Evolutionary conservation across 2,113 vertebrate genomes (phyloP), one percentile per base, ranked within the genome.

Genomic region (Riparia riparia): DNA sequence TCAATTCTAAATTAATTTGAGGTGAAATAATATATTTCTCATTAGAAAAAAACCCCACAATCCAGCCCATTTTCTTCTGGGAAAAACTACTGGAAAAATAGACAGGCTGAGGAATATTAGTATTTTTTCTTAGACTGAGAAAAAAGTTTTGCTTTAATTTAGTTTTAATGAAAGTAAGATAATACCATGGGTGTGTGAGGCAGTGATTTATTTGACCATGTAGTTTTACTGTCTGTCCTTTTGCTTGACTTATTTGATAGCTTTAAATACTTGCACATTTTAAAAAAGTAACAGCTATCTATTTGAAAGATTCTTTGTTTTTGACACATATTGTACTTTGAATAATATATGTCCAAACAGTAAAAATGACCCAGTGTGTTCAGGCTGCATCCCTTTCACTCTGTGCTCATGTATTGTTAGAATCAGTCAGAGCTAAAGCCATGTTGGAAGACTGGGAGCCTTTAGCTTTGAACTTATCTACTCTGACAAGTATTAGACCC

Each of bases 1-100:
- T 97, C 95, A 95, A 66, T 82, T 90, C 73, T 96, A 94, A 95
- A 95, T 93, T 95, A 94, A 96, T 94, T 91, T 88, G 58, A 82
- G 64, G 39, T 94, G 90, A 93, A 94, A 88, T 57, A 85, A 87
- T 87, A 7, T 31, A 73, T 57, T 95, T 89, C 45, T 76, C 65
- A 76, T 87, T 76, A 65, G 41, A 28, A 86, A 83, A 77, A 42
- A 34, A 2, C 1, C 5, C 20, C 47, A 66, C 47, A 66, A 24
- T 2, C 29, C 5, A 14, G 8, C 17, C 7, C 4, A 42, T 68
- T 94, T 89, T 87, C 69, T 87, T 92, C 49, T 92, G 81, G 56
- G 81, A 57, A 56, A 94, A 90, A 17, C 22, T 63, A 14, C n/a
- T 72, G 47, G 56, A 89, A 89, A 89, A 94, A 24, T 26, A 89